Percentiles rank a stretch among this genome's conserved stretches.
Evolutionary conservation across 2,113 vertebrate species (phyloP).

Genomic region (Poecile atricapillus): DNA sequence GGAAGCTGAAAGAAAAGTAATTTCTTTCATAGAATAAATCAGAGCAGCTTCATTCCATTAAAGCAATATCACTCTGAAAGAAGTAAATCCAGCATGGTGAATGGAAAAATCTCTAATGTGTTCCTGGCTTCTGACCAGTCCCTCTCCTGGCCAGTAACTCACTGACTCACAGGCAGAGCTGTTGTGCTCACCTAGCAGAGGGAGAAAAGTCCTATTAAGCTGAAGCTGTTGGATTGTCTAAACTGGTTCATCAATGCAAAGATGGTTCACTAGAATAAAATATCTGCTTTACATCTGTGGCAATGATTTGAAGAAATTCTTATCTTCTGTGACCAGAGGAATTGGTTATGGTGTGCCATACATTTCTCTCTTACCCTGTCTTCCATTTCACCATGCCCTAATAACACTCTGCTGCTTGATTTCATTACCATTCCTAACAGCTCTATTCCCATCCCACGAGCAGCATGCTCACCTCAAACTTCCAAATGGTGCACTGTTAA

Average conservation of each 20-base stretch:
- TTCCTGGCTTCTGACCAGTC: background rate
- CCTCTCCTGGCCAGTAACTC: background rate
- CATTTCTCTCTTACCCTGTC: background rate
- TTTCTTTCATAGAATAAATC: background rate
- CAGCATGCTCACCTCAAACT: background rate
- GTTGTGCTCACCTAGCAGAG: background rate
- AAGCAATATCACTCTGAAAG: background rate
- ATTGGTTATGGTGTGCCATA: background rate
- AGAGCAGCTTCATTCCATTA: background rate
- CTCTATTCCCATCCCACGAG: background rate
- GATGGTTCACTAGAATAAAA: background rate
- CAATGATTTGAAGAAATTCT: background rate
- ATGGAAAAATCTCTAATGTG: background rate
- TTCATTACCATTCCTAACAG: background rate
- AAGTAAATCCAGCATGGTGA: background rate
- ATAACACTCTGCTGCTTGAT: background rate
- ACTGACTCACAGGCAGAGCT: background rate
- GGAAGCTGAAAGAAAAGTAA: background rate
- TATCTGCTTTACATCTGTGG: background rate
- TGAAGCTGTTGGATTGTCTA: background rate
- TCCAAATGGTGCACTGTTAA: background rate
- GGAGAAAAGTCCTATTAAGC: background rate
- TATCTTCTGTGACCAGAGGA: background rate
- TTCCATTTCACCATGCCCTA: background rate
- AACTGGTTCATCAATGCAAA: background rate